phyloP scores from a whole-genome alignment of 30 jellyfish, hydroid and myxozoan species.

The Turritopsis dohrnii region DNA sequence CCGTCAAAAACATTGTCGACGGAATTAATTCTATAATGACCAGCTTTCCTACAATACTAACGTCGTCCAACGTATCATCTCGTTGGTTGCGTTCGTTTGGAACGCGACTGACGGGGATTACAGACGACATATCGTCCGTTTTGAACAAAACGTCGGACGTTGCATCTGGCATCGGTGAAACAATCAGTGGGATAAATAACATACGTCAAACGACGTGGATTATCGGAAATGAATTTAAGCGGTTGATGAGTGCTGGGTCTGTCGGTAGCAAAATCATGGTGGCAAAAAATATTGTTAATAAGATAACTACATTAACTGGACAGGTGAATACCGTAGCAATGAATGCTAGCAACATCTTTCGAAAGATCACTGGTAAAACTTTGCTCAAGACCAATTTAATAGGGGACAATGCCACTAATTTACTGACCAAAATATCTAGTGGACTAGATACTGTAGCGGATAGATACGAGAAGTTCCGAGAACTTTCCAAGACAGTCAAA shows the following conservation, averaged over 20 bases:
- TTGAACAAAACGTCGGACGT: conserved; percentile 50
- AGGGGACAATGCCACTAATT: conserved; percentile 58
- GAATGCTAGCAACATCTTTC: conserved; percentile 43
- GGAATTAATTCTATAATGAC: conserved; percentile 54
- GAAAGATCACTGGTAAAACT: conserved; percentile 66
- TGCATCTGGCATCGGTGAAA: conserved; percentile 54
- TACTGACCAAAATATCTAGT: conserved; percentile 46
- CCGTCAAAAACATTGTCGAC: conserved; percentile 53
- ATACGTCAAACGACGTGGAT: conserved; percentile 35
- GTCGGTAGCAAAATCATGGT: conserved; percentile 36
- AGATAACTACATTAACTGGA: conserved; percentile 44
- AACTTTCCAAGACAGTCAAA: conserved; percentile 55
- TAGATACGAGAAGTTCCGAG: conserved; percentile 67
- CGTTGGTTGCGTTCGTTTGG: conserved; percentile 72
- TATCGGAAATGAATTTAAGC: conserved; percentile 55
- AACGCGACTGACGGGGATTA: conserved; percentile 52
- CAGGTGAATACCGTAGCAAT: conserved; percentile 61
- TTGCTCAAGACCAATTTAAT: conserved; percentile 44
- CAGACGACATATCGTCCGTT: conserved; percentile 52
- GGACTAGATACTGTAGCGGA: conserved; percentile 75
- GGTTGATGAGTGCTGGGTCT: conserved; percentile 56
- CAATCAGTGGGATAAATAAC: conserved; percentile 39
- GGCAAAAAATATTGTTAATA: conserved; percentile 34
- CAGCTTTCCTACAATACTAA: conserved; percentile 61
- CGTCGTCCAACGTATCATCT: conserved; percentile 45